Percentiles rank a stretch among this genome's conserved stretches.
Conservation (phyloP, 2,113 vertebrate genomes). For the Ceyx melanurus region DNA sequence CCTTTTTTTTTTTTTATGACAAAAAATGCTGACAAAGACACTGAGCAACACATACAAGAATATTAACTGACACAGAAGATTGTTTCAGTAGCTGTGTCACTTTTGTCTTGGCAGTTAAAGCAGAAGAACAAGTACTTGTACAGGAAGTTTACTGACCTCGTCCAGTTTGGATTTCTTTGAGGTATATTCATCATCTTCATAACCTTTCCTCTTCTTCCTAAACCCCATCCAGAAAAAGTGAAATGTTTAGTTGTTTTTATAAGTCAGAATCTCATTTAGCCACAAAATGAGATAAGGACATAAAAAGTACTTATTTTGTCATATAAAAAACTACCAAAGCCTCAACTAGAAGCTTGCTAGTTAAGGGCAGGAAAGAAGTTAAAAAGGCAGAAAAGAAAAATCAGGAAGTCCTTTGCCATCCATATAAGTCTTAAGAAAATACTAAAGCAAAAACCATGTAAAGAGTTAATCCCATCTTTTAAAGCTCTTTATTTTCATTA, state of each 20-base stretch:
- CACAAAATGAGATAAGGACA: neutral
- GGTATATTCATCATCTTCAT: conserved; percentile 88
- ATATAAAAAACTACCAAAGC: neutral
- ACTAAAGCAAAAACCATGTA: neutral
- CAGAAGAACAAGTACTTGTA: neutral
- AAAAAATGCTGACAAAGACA: neutral
- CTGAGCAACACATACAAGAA: neutral
- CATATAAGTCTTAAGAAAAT: neutral
- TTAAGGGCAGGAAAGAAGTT: neutral
- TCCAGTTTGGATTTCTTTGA: conserved; percentile 86
- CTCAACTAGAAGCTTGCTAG: neutral
- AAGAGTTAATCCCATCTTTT: neutral
- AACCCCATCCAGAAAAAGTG: neutral
- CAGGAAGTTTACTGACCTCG: conserved; percentile 72
- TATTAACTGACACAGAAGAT: neutral
- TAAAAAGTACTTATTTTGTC: fast-evolving
- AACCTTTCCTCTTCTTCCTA: conserved; percentile 93
- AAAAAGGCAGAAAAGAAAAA: neutral
- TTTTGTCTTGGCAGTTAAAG: neutral
- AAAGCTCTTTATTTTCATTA: neutral
- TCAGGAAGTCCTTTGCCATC: neutral
- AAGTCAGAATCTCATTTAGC: neutral
- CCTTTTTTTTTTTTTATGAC: no score
- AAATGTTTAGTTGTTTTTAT: neutral
- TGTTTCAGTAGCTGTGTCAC: neutral